phyloP scores from a whole-genome alignment of 2,113 vertebrate species.

The Hymenochirus boettgeri region DNA sequence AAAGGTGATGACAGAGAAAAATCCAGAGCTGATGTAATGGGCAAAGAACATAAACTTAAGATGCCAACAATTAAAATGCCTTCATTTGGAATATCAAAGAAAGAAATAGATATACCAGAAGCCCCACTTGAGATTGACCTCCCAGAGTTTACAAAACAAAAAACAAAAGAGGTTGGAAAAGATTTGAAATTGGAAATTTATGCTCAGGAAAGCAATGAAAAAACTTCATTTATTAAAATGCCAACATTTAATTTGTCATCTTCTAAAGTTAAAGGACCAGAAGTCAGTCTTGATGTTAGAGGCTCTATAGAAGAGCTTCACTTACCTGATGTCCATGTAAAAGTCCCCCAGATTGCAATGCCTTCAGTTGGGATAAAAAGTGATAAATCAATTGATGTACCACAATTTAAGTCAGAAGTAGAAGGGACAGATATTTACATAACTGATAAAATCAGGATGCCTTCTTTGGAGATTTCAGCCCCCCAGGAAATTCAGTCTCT shows the following conservation, averaged over 20 bases:
- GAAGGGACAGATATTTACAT: background rate
- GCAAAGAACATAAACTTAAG: conserved; percentile 58
- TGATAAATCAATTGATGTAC: conserved; percentile 23
- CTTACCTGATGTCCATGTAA: conserved; percentile 48
- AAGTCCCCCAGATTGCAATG: conserved; percentile 65
- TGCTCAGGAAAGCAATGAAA: conserved; percentile 46
- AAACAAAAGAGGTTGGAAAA: conserved; percentile 38
- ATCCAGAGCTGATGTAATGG: conserved; percentile 44
- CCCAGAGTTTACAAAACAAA: conserved; percentile 43
- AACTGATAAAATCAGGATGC: conserved; percentile 59
- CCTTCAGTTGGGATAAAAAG: conserved; percentile 56
- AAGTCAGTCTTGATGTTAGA: conserved; percentile 36
- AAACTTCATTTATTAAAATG: conserved; percentile 56
- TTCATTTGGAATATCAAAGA: conserved; percentile 64
- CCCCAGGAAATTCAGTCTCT: conserved; percentile 12
- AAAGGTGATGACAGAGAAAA: conserved; percentile 53
- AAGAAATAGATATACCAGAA: conserved; percentile 50
- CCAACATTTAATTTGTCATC: conserved; percentile 58
- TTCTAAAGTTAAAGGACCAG: conserved; percentile 50
- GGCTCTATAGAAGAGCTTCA: conserved; percentile 47
- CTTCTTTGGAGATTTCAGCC: conserved; percentile 60
- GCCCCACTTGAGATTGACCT: conserved; percentile 50
- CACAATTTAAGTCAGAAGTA: conserved; percentile 18
- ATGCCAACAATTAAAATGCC: conserved; percentile 71
- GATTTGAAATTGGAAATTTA: conserved; percentile 48